Evolutionary conservation across 2,888 invertebrate genomes (phyloP).

Genomic region (Congeria kusceri): DNA sequence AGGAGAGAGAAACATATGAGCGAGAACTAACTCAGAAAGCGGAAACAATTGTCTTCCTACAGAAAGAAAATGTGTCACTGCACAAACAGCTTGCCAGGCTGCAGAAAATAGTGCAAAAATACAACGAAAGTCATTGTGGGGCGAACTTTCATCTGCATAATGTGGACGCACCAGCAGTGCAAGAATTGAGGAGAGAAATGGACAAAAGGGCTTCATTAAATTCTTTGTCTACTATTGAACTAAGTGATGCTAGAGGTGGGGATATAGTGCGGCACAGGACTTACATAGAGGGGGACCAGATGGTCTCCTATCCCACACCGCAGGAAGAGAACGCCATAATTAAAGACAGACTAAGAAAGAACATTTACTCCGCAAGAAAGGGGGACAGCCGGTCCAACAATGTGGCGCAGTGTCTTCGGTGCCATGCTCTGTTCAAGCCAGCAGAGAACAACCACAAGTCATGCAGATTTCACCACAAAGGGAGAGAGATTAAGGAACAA

Average conservation of each 20-base stretch:
- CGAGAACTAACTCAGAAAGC: conserved; percentile 52
- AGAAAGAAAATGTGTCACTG: conserved; percentile 66
- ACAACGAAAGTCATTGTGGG: conserved; percentile 72
- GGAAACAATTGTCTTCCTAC: conserved; percentile 68
- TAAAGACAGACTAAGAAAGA: conserved; percentile 69
- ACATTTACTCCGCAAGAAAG: conserved; percentile 63
- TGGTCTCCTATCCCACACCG: conserved; percentile 64
- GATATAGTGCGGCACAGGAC: conserved; percentile 62
- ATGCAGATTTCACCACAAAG: conserved; percentile 78
- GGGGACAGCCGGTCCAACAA: conserved; percentile 60
- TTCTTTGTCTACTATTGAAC: conserved; percentile 27
- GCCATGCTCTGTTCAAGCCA: conserved; percentile 75
- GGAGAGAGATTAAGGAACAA: conserved; percentile 75
- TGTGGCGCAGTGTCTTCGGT: conserved; percentile 77
- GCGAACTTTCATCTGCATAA: conserved; percentile 73
- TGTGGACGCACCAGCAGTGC: conserved; percentile 57
- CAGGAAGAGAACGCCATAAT: conserved; percentile 69
- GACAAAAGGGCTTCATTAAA: background rate
- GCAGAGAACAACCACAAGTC: conserved; percentile 76
- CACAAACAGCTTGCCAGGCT: conserved; percentile 69
- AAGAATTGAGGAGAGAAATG: background rate
- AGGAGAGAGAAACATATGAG: conserved; percentile 60
- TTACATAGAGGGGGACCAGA: conserved; percentile 75
- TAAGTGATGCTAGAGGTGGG: conserved; percentile 15
- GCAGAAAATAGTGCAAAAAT: conserved; percentile 71